Percentiles rank a stretch among this genome's conserved stretches.
phyloP scores from a whole-genome alignment of 2,888 invertebrate genomes.

The Lasioglossum vierecki region DNA sequence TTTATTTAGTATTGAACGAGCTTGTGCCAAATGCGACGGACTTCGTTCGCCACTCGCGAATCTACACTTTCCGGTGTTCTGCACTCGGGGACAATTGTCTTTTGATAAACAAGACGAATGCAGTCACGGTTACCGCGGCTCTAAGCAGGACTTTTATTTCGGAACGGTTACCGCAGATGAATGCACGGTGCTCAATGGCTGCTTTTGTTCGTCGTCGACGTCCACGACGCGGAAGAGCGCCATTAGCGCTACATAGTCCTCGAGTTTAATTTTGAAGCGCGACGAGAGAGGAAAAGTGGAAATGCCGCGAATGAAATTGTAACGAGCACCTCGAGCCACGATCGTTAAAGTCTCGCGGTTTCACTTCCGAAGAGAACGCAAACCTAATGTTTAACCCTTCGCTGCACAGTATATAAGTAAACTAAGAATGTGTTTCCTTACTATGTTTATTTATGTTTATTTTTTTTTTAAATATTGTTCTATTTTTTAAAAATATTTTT shows the following conservation, averaged over 20 bases:
- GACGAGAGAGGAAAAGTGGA: not conserved
- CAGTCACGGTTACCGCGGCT: not conserved
- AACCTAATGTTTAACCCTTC: not conserved
- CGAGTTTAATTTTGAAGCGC: slow-evolving; percentile 11
- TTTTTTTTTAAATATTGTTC: too few relatives aligned
- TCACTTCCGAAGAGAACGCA: not conserved
- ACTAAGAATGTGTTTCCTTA: too few relatives aligned
- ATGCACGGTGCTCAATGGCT: not conserved
- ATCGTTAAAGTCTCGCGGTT: not conserved
- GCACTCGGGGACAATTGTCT: slow-evolving; percentile 17
- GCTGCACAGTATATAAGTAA: too few relatives aligned
- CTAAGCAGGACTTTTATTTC: not conserved
- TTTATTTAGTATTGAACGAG: slow-evolving; percentile 56
- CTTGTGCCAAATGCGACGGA: slow-evolving; percentile 44
- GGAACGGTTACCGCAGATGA: not conserved
- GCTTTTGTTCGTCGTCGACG: slow-evolving; percentile 13
- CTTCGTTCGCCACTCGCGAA: slow-evolving; percentile 47
- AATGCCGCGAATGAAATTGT: not conserved
- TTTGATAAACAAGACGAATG: slow-evolving; percentile 41
- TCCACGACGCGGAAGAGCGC: not conserved
- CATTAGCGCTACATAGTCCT: not conserved
- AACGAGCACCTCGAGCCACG: not conserved
- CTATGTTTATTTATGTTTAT: too few relatives aligned
- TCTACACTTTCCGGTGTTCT: slow-evolving; percentile 22
- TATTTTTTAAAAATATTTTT: too few relatives aligned